Evolutionary conservation across 2,888 invertebrate species (phyloP).

Genomic region (Cryptocheilus praepositus): DNA sequence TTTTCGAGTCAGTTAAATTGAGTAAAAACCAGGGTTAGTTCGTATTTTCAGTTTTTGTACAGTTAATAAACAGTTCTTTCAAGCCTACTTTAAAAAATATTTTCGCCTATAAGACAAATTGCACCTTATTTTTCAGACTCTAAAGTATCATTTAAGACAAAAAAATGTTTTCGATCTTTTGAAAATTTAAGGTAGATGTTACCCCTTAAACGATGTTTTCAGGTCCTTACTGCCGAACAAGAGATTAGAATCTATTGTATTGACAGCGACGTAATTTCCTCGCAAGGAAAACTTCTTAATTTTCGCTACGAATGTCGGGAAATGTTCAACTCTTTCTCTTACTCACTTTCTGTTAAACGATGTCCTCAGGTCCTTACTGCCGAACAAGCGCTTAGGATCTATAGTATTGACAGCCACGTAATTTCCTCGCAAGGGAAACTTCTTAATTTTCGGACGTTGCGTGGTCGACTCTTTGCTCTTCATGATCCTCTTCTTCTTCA

Average conservation of each 20-base stretch:
- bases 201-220: conserved; percentile 65
- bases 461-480: conserved; percentile 23
- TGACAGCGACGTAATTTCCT: conserved; percentile 63
- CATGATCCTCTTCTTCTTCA: conserved; percentile 13
- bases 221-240: conserved; percentile 54
- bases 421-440: conserved; percentile 56
- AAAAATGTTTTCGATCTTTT: too few species aligned
- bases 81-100: too few species aligned
- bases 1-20: too few species aligned
- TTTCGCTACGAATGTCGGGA: too few species aligned
- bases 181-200: too few species aligned
- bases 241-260: conserved; percentile 32
- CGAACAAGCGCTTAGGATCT: conserved; percentile 27
- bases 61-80: too few species aligned
- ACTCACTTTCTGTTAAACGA: conserved; percentile 68
- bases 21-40: too few species aligned
- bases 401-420: conserved; percentile 59
- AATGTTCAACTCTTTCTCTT: neutral
- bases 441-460: conserved; percentile 2
- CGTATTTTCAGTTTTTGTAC: too few species aligned
- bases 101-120: too few species aligned
- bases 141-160: too few species aligned
- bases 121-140: too few species aligned
- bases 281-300: conserved; percentile 40
- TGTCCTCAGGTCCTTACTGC: conserved; percentile 56